These are phyloP conservation scores for Meiosimyza platycephala DNA, from an alignment of 2,888 invertebrate species.

Conservation along the genomic window DNA sequence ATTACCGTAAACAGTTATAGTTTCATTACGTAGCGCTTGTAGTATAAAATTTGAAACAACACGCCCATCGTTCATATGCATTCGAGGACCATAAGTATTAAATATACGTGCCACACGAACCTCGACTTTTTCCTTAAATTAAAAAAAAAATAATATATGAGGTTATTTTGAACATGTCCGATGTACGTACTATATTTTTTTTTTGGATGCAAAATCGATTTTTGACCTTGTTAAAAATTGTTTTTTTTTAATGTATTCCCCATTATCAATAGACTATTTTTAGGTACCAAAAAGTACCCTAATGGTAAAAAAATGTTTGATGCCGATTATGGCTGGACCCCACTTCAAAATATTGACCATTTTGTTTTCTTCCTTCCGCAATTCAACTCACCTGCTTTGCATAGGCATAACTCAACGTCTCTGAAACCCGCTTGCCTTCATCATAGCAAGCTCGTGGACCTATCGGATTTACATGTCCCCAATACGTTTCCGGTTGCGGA, in stretches of 20 bases:
- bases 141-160: not conserved
- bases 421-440: slow-evolving; percentile 98
- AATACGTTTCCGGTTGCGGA: slow-evolving; percentile 97
- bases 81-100: slow-evolving; percentile 98
- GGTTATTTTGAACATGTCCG: too few relatives aligned
- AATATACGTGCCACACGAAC: slow-evolving; percentile 98
- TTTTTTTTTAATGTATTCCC: too few relatives aligned
- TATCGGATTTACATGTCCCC: slow-evolving; percentile 99
- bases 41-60: slow-evolving; percentile 98
- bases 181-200: too few relatives aligned
- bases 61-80: slow-evolving; percentile 98
- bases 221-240: too few relatives aligned
- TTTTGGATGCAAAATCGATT: too few relatives aligned
- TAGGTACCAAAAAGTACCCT: too few relatives aligned
- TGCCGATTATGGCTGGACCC: not conserved
- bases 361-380: not conserved
- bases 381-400: slow-evolving; percentile 78
- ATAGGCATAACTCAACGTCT: slow-evolving; percentile 95
- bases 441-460: slow-evolving; percentile 98
- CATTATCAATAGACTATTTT: too few relatives aligned
- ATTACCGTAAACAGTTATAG: slow-evolving; percentile 93
- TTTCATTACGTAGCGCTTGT: slow-evolving; percentile 93
- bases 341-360: not conserved
- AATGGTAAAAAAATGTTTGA: not conserved
- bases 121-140: slow-evolving; percentile 81